These are phyloP conservation scores for Bombycilla garrulus DNA, from an alignment of 2,113 vertebrate species.

Conservation along the genomic window DNA sequence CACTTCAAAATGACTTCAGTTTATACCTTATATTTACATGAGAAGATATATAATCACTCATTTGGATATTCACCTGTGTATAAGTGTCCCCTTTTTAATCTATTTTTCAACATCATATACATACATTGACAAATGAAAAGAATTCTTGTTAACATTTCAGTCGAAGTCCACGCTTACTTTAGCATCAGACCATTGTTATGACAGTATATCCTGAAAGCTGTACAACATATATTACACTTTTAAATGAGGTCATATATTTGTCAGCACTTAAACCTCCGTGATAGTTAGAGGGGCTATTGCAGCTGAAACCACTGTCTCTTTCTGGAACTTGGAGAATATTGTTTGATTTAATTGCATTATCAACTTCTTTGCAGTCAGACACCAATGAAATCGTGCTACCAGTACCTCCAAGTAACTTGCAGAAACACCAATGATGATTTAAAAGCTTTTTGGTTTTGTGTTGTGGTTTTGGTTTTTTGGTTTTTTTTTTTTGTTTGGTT, in stretches of 20 bases:
- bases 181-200: not conserved
- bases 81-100: not conserved
- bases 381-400: not conserved
- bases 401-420: not conserved
- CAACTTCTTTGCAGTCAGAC: not conserved
- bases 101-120: not conserved
- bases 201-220: not conserved
- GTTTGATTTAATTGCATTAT: not conserved
- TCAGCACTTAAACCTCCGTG: not conserved
- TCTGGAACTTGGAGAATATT: not conserved
- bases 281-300: not conserved
- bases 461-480: not conserved
- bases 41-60: not conserved
- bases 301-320: not conserved
- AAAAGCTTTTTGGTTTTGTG: not conserved
- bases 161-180: not conserved
- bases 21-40: not conserved
- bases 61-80: not conserved
- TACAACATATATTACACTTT: not conserved
- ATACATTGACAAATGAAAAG: not conserved
- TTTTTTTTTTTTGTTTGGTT: not conserved
- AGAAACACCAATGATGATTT: not conserved
- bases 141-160: not conserved
- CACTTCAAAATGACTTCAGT: not conserved
- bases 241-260: not conserved